These are phyloP conservation scores for Listrodromus nycthemerus DNA, from an alignment of 2,888 invertebrate species.

Conservation along the genomic window DNA sequence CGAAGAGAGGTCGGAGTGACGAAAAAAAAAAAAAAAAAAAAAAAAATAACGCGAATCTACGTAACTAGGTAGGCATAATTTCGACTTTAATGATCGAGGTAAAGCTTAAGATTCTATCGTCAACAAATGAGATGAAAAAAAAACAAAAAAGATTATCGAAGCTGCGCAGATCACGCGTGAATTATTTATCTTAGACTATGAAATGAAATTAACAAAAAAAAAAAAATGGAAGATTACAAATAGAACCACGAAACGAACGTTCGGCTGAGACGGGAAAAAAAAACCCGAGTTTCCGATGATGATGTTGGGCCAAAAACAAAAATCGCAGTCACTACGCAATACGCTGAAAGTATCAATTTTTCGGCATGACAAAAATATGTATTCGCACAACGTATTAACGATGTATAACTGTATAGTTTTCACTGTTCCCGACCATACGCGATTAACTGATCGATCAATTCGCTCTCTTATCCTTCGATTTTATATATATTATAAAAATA, in stretches of 20 bases:
- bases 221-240: conserved; percentile 9
- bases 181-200: conserved; percentile 63
- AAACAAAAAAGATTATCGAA: conserved; percentile 11
- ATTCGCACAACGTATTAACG: conserved; percentile 34
- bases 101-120: conserved; percentile 58
- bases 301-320: conserved; percentile 7
- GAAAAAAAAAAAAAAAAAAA: conserved; percentile 28
- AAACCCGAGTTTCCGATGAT: conserved; percentile 14
- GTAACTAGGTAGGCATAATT: conserved; percentile 54
- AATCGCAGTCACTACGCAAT: conserved; percentile 24
- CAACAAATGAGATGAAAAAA: conserved; percentile 30
- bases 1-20: conserved; percentile 24
- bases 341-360: conserved; percentile 42
- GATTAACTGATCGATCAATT: conserved; percentile 27
- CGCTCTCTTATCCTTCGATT: conserved; percentile 48
- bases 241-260: conserved; percentile 12
- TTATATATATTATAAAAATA: conserved; percentile 48
- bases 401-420: conserved; percentile 44
- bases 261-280: conserved; percentile 16
- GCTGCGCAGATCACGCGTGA: conserved; percentile 33
- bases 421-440: conserved; percentile 21
- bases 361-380: background rate
- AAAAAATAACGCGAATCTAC: conserved; percentile 40
- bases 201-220: conserved; percentile 49
- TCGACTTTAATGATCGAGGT: conserved; percentile 56